Conservation (phyloP, 2,888 invertebrate genomes). For the Amphipoea oculea region DNA sequence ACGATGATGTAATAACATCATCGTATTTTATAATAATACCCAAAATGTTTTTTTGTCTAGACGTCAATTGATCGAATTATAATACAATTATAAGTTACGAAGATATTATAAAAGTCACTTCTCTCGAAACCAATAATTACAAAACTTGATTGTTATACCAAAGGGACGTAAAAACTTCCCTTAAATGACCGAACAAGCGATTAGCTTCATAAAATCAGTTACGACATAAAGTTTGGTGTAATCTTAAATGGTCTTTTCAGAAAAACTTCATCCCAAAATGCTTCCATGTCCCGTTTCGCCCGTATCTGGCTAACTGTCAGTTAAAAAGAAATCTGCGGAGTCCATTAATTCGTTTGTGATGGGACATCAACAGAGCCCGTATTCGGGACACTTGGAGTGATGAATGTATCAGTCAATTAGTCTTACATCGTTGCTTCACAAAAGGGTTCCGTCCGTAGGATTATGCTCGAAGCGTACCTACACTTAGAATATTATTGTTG, state of each 20-base stretch:
- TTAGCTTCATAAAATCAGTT: conserved; percentile 35
- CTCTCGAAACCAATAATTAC: conserved; percentile 25
- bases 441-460: conserved; percentile 26
- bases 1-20: too few relatives aligned
- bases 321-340: conserved; percentile 54
- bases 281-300: conserved; percentile 39
- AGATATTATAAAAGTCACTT: neutral
- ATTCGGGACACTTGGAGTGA: conserved; percentile 43
- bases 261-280: conserved; percentile 19
- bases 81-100: neutral
- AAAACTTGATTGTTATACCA: conserved; percentile 12
- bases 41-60: too few relatives aligned
- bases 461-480: neutral
- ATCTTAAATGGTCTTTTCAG: conserved; percentile 35
- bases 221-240: conserved; percentile 34
- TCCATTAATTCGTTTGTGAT: conserved; percentile 59
- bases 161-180: neutral
- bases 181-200: conserved; percentile 46
- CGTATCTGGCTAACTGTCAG: conserved; percentile 54
- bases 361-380: conserved; percentile 46
- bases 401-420: conserved; percentile 60
- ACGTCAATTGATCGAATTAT: neutral
- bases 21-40: neutral
- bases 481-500: neutral
- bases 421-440: conserved; percentile 25